phyloP scores from a whole-genome alignment of 2,888 invertebrate species.

The Lycaena phlaeas region DNA sequence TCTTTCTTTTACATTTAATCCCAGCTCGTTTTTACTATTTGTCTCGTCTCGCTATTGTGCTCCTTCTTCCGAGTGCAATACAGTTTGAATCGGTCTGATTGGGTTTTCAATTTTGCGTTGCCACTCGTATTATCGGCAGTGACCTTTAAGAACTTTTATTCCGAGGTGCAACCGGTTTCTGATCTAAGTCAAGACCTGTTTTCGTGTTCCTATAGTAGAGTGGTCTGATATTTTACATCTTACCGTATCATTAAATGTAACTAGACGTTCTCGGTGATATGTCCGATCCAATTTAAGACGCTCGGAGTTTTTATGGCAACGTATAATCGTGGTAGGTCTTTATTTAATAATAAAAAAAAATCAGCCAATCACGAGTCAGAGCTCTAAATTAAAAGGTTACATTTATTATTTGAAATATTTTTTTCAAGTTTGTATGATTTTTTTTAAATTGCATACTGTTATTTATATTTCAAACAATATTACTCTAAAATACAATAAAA shows the following conservation, averaged over 20 bases:
- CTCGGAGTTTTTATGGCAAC: constrained; percentile 2
- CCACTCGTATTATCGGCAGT: constrained; percentile 27
- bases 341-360: too few species aligned
- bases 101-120: constrained; percentile 11
- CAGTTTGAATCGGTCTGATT: constrained; percentile 12
- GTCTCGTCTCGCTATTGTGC: neutral
- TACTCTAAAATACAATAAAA: too few species aligned
- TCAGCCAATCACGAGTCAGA: too few species aligned
- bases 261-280: constrained; percentile 10
- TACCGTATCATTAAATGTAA: constrained; percentile 21
- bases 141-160: constrained; percentile 34
- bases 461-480: too few species aligned
- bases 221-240: constrained; percentile 20
- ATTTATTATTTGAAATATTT: too few species aligned
- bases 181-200: constrained; percentile 25
- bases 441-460: too few species aligned
- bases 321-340: too few species aligned
- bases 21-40: constrained; percentile 2
- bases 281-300: neutral
- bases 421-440: too few species aligned
- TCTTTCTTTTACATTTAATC: neutral
- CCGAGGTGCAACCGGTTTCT: constrained; percentile 30
- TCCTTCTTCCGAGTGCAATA: constrained; percentile 4
- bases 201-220: constrained; percentile 23
- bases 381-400: too few species aligned